phyloP scores from a whole-genome alignment of 2,797 vertebrate genomes.

The Typhlichthys subterraneus region DNA sequence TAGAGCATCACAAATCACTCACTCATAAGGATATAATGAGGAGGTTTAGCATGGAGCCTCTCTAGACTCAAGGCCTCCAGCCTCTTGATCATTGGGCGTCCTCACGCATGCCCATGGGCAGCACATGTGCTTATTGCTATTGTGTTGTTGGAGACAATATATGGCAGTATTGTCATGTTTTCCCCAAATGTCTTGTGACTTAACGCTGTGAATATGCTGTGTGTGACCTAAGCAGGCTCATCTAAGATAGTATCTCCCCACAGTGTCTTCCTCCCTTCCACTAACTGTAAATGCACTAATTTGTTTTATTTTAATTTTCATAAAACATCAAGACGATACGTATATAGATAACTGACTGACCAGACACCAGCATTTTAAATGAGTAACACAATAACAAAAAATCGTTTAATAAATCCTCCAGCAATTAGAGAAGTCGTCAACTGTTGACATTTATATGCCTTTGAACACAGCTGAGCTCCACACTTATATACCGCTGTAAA shows the following conservation, averaged over 20 bases:
- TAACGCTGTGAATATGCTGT: conserved; percentile 25
- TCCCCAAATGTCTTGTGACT: conserved; percentile 4
- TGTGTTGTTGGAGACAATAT: conserved; percentile 11
- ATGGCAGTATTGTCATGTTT: too few relatives aligned
- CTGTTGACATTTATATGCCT: too few relatives aligned
- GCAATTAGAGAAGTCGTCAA: too few relatives aligned
- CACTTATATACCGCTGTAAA: background rate
- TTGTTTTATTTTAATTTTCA: conserved; percentile 12
- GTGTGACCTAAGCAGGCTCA: conserved; percentile 37
- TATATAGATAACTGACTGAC: too few relatives aligned
- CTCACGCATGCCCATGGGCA: conserved; percentile 46
- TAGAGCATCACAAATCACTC: conserved; percentile 65
- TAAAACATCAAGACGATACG: background rate
- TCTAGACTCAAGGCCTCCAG: conserved; percentile 57
- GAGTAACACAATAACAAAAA: too few relatives aligned
- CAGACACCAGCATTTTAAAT: too few relatives aligned
- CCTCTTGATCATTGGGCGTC: conserved; percentile 57
- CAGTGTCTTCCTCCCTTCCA: conserved; percentile 53
- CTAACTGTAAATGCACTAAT: conserved; percentile 43
- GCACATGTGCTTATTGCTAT: conserved; percentile 30
- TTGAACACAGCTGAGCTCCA: too few relatives aligned
- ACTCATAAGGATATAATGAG: conserved; percentile 66
- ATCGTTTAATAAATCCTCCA: too few relatives aligned
- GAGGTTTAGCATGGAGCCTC: conserved; percentile 56
- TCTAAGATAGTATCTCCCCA: conserved; percentile 23